A percentile compares a stretch with the other conserved stretches of the same genome.
Conservation (phyloP, 2,797 vertebrate genomes). For the Artibeus jamaicensis region DNA sequence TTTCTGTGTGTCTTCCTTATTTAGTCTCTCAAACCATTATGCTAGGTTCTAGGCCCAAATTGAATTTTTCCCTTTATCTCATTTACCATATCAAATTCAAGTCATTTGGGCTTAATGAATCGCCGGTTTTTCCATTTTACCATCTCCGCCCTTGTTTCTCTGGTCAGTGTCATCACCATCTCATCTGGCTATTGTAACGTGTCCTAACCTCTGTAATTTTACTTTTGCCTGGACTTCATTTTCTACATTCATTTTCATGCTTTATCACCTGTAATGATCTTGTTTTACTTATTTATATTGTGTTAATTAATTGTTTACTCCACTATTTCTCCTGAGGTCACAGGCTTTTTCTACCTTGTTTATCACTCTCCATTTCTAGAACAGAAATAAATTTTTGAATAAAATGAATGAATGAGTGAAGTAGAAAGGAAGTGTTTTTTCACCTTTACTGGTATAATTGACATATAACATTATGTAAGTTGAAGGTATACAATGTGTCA, state of each 20-base stretch:
- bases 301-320: not conserved
- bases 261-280: not conserved
- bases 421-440: not conserved
- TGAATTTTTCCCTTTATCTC: not conserved
- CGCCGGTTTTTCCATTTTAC: not conserved
- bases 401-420: not conserved
- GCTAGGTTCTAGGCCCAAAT: not conserved
- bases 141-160: not conserved
- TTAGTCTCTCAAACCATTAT: not conserved
- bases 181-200: not conserved
- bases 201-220: not conserved
- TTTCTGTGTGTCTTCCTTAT: not conserved
- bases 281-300: not conserved
- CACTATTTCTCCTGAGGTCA: not conserved
- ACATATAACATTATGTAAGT: not conserved
- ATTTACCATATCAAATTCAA: not conserved
- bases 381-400: not conserved
- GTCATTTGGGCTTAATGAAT: not conserved
- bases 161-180: not conserved
- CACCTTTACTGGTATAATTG: not conserved
- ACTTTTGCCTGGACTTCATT: not conserved
- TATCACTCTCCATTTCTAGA: not conserved
- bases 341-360: not conserved
- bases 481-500: not conserved
- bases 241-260: not conserved